Evolutionary conservation across 2,113 vertebrate species (phyloP), one percentile per base, ranked within the genome.

Genomic region (Phyllopteryx taeniolatus): DNA sequence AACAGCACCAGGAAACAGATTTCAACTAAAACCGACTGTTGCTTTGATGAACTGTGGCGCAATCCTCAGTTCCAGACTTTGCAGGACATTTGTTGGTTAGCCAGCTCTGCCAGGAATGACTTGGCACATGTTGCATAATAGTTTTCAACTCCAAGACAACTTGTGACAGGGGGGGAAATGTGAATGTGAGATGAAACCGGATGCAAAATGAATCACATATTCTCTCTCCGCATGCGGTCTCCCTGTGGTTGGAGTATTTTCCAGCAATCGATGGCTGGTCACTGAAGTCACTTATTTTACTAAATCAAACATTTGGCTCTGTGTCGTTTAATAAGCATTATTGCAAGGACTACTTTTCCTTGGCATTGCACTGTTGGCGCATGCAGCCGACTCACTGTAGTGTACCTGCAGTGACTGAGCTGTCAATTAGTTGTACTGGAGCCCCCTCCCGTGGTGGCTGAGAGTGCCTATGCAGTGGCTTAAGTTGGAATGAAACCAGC

Each of bases 391-490:
- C 20, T 14, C 3, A 46, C 62, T 35, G 31, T 71, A 57, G 47
- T 19, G 49, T 17, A 53, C 15, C 49, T 6, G 5, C 0, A 31
- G 11, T 27, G 15, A 61, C 59, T 4, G 42, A 74, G 69, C 59
- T 75, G 76, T 68, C 31, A n/a, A 61, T 84, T 69, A 56, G 77
- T 88, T 78, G 64, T 73, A 49, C 79, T 84, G 75, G 75, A 87
- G 86, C 87, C n/a, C 87, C 84, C 89, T 86, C 88, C 72, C 70
- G 83, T 87, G 88, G 86, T 80, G 20, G 78, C 42, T 72, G 53
- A 70, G 71, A 69, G 71, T 27, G 46, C 67, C 66, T 2, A 53
- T 22, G 15, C 39, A 42, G 68, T 62, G 68, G 65, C 56, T 82
- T 67, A 68, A 33, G 12, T 33, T 33, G 2, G 31, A 13, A 33